Evolutionary conservation across 2,113 vertebrate species (phyloP), one percentile per base, ranked within the genome.

Genomic region (Daphoenositta chrysoptera): DNA sequence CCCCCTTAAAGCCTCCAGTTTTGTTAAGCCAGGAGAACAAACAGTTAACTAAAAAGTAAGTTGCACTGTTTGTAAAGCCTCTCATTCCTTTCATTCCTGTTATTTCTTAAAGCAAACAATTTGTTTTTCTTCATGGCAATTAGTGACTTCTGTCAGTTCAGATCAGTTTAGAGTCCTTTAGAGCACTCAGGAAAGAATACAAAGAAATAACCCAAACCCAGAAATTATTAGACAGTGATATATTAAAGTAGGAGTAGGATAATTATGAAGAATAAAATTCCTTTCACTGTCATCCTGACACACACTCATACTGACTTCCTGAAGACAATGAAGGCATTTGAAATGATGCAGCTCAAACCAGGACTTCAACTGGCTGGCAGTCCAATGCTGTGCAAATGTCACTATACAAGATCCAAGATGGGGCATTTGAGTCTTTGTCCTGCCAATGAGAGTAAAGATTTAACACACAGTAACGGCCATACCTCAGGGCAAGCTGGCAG

Each of bases 1-100:
- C 3, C 6, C 9, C 20, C 39, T 13, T n/a, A n/a, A 84, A 68
- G 9, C 1, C 1, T 7, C 31, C 4, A 2, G 5, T 56, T 89
- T 64, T 72, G 9, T 68, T 33, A 37, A 56, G 23, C 7, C 28
- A 76, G 17, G 9, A 80, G 20, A 73, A 47, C 9, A 7, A 72
- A 22, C 24, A 54, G n/a, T 72, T 87, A n/a, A 50, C 40, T 39
- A 35, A 72, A 89, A 83, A 72, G 5, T 31, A 71, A 63, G 4
- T 37, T 45, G 42, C 1, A 3, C 3, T 54, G 1, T 58, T 68
- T 60, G 37, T 18, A 54, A 24, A 64, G 1, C 3, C 21, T 78
- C 30, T 42, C 4, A 60, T 73, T 64, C 9, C 10, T 61, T 86
- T 70, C 1, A 44, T 53, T 70, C 7, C 15, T 70, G 9, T 3